Evolutionary conservation across 2,888 invertebrate genomes (phyloP).

Genomic region (Minunthozetes semirufus): DNA sequence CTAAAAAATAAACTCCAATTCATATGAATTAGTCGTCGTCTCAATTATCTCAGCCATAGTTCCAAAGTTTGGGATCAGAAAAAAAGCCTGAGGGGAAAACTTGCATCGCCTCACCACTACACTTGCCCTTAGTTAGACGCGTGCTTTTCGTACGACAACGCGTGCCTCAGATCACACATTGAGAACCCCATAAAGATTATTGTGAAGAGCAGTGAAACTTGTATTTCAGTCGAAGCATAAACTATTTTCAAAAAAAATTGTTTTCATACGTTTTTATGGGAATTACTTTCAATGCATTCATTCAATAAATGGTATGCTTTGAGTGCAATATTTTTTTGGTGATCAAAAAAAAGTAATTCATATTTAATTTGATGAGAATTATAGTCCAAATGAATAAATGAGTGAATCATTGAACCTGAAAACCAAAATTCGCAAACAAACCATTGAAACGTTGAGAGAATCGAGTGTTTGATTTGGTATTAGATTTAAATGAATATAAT

Average conservation of each 20-base stretch:
- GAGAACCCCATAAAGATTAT: background rate
- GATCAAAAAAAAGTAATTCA: background rate
- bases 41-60: slow-evolving; percentile 3
- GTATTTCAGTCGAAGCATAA: background rate
- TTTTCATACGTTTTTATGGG: slow-evolving; percentile 24
- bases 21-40: background rate
- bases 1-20: background rate
- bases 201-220: background rate
- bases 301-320: background rate
- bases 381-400: too few species aligned
- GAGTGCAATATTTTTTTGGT: background rate
- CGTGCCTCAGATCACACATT: slow-evolving; percentile 13
- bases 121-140: slow-evolving; percentile 11
- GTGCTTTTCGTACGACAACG: slow-evolving; percentile 18
- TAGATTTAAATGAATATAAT: background rate
- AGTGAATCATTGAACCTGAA: slow-evolving; percentile 15
- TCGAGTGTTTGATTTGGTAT: background rate
- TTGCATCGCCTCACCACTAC: background rate
- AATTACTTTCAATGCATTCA: background rate
- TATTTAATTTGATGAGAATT: background rate
- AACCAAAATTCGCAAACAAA: background rate
- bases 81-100: background rate
- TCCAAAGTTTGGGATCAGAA: background rate
- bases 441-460: too few species aligned
- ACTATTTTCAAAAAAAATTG: background rate